These are phyloP conservation scores for Megamerina dolium DNA, from an alignment of 2,888 invertebrate genomes.

Conservation along the genomic window DNA sequence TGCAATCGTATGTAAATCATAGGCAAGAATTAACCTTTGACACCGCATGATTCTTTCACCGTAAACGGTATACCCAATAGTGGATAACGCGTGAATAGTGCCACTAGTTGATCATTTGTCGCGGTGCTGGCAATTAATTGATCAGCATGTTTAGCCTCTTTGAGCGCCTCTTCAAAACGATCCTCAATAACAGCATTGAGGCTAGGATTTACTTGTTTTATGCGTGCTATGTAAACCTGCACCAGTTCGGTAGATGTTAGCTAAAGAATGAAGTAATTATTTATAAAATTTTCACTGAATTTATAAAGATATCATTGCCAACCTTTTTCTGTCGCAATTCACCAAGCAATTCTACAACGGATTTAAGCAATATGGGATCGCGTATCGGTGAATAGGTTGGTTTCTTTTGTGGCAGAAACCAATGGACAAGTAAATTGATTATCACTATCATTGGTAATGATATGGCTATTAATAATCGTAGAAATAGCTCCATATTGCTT, in stretches of 20 bases:
- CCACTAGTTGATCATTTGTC: conserved; percentile 29
- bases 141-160: conserved; percentile 62
- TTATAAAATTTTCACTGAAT: not conserved
- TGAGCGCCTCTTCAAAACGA: conserved; percentile 59
- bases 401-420: conserved; percentile 18
- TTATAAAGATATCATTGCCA: too few species aligned
- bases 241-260: conserved; percentile 58
- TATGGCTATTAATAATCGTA: conserved; percentile 28
- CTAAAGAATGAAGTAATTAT: conserved; percentile 42
- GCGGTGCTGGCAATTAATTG: conserved; percentile 33
- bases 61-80: conserved; percentile 77
- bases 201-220: conserved; percentile 60
- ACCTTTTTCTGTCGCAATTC: conserved; percentile 34
- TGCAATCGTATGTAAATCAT: too few species aligned
- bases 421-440: conserved; percentile 26
- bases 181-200: conserved; percentile 70
- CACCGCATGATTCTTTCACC: conserved; percentile 71
- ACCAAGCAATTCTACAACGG: conserved; percentile 29
- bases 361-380: conserved; percentile 29
- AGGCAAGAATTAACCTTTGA: too few species aligned
- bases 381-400: conserved; percentile 31
- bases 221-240: conserved; percentile 57
- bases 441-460: conserved; percentile 25
- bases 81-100: conserved; percentile 54
- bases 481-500: conserved; percentile 32